Evolutionary conservation across 2,888 invertebrate genomes (phyloP).

Genomic region (Poecilus cupreus): DNA sequence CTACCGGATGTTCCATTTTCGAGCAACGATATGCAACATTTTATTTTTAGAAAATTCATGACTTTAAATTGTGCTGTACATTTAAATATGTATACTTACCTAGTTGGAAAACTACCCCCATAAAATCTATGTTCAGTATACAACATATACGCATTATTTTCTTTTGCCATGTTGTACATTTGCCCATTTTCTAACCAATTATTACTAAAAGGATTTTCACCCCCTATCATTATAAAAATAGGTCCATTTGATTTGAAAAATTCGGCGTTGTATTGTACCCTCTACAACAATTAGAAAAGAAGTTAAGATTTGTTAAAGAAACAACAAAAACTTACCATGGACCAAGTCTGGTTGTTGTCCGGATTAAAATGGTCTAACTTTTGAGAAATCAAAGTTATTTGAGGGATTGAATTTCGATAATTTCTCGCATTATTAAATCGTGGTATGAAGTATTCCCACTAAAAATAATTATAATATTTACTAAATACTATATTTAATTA

Average conservation of each 20-base stretch:
- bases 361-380: conserved; percentile 6
- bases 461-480: background rate
- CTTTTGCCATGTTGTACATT: conserved; percentile 77
- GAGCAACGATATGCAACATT: too few species aligned
- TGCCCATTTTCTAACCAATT: conserved; percentile 77
- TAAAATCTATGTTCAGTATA: conserved; percentile 89
- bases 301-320: too few species aligned
- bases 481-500: background rate
- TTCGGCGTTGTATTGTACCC: conserved; percentile 74
- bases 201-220: conserved; percentile 81
- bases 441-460: background rate
- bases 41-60: too few species aligned
- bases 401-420: background rate
- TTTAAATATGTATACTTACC: too few species aligned
- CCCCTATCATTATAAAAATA: conserved; percentile 81
- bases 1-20: too few species aligned
- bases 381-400: background rate
- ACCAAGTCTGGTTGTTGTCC: background rate
- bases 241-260: conserved; percentile 74
- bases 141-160: conserved; percentile 78
- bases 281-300: conserved; percentile 68
- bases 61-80: too few species aligned
- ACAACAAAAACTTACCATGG: background rate
- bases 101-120: conserved; percentile 81
- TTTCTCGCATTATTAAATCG: background rate